phyloP scores from a whole-genome alignment of 2,113 vertebrate species.

The Scomber japonicus region DNA sequence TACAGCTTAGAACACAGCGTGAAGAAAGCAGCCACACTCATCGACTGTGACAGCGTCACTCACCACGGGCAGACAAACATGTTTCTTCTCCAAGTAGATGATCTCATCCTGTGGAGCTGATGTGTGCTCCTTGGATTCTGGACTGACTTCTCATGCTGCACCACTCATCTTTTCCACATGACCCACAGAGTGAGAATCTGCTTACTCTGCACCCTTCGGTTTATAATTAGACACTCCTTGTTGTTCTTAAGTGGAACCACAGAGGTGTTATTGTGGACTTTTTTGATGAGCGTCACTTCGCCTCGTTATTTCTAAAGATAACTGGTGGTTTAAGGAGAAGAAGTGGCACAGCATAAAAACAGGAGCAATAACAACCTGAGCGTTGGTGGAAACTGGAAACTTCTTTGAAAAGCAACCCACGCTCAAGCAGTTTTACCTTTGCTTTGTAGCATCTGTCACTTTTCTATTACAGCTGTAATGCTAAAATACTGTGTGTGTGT shows the following conservation, averaged over 20 bases:
- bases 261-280: slow-evolving; percentile 17
- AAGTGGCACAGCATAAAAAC: not conserved
- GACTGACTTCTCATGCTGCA: not conserved
- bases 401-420: slow-evolving; percentile 5
- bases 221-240: slow-evolving; percentile 32
- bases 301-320: not conserved
- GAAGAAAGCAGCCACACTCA: not conserved
- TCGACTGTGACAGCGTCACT: not conserved
- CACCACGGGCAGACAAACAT: not conserved
- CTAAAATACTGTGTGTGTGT: not conserved
- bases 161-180: slow-evolving; percentile 26
- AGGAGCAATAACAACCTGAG: not conserved
- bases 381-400: not conserved
- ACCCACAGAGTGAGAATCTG: slow-evolving; percentile 11
- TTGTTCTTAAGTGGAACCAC: not conserved
- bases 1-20: no score
- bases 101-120: slow-evolving; percentile 30
- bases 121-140: slow-evolving; percentile 14
- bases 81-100: slow-evolving; percentile 18
- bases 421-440: slow-evolving; percentile 9
- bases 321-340: not conserved
- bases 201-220: slow-evolving; percentile 14
- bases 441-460: slow-evolving; percentile 5
- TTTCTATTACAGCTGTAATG: not conserved
- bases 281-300: not conserved